These are phyloP conservation scores for Aelia acuminata DNA, from an alignment of 2,888 invertebrate species.

Conservation along the genomic window DNA sequence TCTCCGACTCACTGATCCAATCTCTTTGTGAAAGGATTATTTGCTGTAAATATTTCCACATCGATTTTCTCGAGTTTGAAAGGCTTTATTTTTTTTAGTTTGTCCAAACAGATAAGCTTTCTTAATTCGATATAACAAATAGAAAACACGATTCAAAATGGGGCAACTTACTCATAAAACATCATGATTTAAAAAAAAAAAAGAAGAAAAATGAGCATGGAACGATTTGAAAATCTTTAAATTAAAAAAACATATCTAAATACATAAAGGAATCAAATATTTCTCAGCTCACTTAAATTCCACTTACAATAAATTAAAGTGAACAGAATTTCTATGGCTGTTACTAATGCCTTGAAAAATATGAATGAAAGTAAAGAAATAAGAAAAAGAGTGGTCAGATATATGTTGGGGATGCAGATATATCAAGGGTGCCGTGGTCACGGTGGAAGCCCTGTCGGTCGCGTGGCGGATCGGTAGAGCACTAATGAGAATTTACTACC, in stretches of 20 bases:
- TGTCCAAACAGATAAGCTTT: too few species aligned
- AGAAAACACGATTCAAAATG: too few species aligned
- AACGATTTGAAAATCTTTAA: constrained; percentile 10
- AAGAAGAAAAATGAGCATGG: background rate
- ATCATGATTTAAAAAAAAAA: background rate
- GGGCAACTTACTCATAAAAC: background rate
- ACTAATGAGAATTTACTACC: constrained; percentile 56
- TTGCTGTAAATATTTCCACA: too few species aligned
- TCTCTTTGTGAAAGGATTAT: too few species aligned
- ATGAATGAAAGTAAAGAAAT: constrained; percentile 46
- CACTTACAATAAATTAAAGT: constrained; percentile 54
- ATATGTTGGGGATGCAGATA: constrained; percentile 46
- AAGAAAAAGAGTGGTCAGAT: constrained; percentile 9
- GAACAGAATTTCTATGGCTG: constrained; percentile 35
- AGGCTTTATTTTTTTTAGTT: too few species aligned
- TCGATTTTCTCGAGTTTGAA: too few species aligned
- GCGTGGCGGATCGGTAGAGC: constrained; percentile 52
- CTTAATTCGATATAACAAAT: too few species aligned
- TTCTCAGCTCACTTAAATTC: constrained; percentile 54
- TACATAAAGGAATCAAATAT: constrained; percentile 55
- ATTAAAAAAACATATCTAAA: background rate
- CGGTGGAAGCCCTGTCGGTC: constrained; percentile 44
- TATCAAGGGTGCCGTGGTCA: constrained; percentile 45
- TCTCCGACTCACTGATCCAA: too few species aligned
- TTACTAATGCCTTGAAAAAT: constrained; percentile 52